A percentile compares a stretch with the other conserved stretches of the same genome.
Evolutionary conservation across 2,888 invertebrate genomes (phyloP).

Genomic region (Drosophila acutilabella): DNA sequence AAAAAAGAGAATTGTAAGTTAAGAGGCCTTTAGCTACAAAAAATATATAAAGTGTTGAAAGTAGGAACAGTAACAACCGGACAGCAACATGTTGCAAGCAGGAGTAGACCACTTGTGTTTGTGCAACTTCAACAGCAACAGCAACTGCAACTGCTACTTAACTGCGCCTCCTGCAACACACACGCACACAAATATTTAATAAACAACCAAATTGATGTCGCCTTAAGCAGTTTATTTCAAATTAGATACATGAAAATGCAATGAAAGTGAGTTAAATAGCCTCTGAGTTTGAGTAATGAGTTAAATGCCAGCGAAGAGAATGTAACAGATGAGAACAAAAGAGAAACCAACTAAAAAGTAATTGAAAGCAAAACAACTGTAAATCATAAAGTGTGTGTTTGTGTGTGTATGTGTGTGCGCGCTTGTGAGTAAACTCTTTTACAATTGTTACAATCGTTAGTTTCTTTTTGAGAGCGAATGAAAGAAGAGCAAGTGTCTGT

Average conservation of each 20-base stretch:
- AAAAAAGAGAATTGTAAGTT: slow-evolving; percentile 32
- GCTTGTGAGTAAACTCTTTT: slow-evolving; percentile 5
- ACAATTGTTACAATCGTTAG: not conserved
- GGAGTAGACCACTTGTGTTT: slow-evolving; percentile 29
- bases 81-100: slow-evolving; percentile 38
- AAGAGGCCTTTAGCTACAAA: slow-evolving; percentile 26
- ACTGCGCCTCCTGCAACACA: slow-evolving; percentile 26
- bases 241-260: slow-evolving; percentile 21
- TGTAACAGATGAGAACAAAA: not conserved
- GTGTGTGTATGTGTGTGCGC: not conserved
- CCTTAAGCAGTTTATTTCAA: slow-evolving; percentile 1
- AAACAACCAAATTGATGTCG: slow-evolving; percentile 14
- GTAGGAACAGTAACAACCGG: slow-evolving; percentile 39
- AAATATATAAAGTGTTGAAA: slow-evolving; percentile 23
- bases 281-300: slow-evolving; percentile 39
- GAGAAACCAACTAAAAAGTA: slow-evolving; percentile 3
- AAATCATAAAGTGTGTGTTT: slow-evolving; percentile 5
- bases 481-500: not conserved
- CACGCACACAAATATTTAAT: slow-evolving; percentile 38
- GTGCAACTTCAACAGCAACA: slow-evolving; percentile 24
- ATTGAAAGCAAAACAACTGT: slow-evolving; percentile 23
- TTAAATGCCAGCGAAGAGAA: slow-evolving; percentile 25
- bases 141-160: slow-evolving; percentile 38
- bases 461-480: not conserved
- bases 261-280: slow-evolving; percentile 45